Evolutionary conservation across 2,113 vertebrate species (phyloP).

Genomic region (Centrocercus urophasianus): DNA sequence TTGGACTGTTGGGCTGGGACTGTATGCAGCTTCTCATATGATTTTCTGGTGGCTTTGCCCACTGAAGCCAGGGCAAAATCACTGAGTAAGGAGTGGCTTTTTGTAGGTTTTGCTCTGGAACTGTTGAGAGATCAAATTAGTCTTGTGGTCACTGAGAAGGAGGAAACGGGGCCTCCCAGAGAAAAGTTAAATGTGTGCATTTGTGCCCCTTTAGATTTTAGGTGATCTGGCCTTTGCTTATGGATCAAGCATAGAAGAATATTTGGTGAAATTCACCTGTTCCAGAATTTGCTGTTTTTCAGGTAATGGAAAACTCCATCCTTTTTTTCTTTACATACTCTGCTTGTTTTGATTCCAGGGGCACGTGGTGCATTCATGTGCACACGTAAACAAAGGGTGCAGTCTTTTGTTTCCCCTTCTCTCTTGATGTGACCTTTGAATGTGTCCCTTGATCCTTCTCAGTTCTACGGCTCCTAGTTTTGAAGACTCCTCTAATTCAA

Average conservation of each 20-base stretch:
- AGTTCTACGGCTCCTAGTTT: neutral
- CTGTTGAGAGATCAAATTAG: neutral
- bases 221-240: neutral
- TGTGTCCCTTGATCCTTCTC: neutral
- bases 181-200: neutral
- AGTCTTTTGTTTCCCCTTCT: neutral
- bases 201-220: neutral
- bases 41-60: neutral
- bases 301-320: neutral
- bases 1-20: neutral
- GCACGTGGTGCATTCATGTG: neutral
- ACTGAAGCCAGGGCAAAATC: neutral
- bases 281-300: neutral
- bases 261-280: neutral
- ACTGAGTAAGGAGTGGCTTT: neutral
- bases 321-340: neutral
- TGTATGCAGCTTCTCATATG: neutral
- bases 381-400: neutral
- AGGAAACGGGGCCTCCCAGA: neutral
- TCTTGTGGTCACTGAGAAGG: neutral
- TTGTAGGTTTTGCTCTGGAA: neutral
- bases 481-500: neutral
- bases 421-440: neutral
- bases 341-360: neutral
- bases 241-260: neutral